Evolutionary conservation across 2,113 vertebrate species (phyloP).

Genomic region (Elaphurus davidianus): DNA sequence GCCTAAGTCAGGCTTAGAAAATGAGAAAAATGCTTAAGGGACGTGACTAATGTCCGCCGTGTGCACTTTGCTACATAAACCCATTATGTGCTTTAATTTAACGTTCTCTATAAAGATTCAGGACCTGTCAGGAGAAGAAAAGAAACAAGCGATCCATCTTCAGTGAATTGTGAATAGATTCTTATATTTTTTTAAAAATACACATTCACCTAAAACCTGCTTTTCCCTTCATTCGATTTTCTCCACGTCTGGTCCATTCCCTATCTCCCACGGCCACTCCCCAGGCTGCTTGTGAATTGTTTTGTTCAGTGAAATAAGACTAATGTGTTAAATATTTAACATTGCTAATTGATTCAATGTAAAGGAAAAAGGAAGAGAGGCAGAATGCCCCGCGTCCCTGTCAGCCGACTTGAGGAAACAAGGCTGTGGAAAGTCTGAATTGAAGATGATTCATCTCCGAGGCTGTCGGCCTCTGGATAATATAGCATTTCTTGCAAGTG

Average conservation of each 20-base stretch:
- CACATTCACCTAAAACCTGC: constrained; percentile 33
- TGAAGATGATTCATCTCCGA: not conserved
- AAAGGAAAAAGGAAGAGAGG: constrained; percentile 73
- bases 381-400: not conserved
- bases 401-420: not conserved
- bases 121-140: constrained; percentile 61
- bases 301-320: constrained; percentile 54
- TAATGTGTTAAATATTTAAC: constrained; percentile 79
- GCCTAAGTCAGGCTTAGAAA: constrained; percentile 61
- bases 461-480: not conserved
- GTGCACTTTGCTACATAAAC: constrained; percentile 55
- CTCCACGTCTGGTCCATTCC: not conserved
- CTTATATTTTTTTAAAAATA: constrained; percentile 46
- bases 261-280: not conserved
- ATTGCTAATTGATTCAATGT: constrained; percentile 81
- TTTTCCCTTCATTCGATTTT: constrained; percentile 18
- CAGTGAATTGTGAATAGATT: constrained; percentile 56
- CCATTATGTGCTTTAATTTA: constrained; percentile 70
- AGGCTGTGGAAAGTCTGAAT: not conserved
- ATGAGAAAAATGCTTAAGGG: constrained; percentile 61
- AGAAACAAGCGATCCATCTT: constrained; percentile 66
- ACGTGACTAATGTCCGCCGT: constrained; percentile 55
- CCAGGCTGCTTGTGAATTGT: not conserved
- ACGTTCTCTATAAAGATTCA: constrained; percentile 73
- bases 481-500: not conserved